A percentile compares a stretch with the other conserved stretches of the same genome.
These are phyloP conservation scores for Brachypalpus laphriformis DNA, from an alignment of 2,888 invertebrate species.

Conservation along the genomic window DNA sequence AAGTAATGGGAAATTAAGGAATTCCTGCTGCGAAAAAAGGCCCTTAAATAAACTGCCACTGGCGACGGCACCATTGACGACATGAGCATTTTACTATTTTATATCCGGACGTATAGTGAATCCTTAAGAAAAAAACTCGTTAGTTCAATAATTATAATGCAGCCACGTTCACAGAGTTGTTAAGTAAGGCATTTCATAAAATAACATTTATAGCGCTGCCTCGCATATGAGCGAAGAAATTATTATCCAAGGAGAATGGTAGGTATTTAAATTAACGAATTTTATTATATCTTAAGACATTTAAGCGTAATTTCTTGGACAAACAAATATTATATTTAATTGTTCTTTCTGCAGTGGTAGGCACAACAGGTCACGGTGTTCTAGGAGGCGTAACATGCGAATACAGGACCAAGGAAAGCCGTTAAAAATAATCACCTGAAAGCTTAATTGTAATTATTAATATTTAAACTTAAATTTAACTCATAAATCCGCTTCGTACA, in stretches of 20 bases:
- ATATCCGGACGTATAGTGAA: not conserved
- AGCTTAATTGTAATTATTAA: too few relatives aligned
- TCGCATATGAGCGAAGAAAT: too few relatives aligned
- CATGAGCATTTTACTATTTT: constrained; percentile 10
- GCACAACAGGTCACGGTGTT: not conserved
- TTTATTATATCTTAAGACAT: too few relatives aligned
- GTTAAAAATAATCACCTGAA: too few relatives aligned
- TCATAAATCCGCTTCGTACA: too few relatives aligned
- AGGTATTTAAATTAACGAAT: constrained; percentile 6
- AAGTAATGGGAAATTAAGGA: constrained; percentile 33
- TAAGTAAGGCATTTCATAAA: not conserved
- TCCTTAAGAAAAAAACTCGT: constrained; percentile 2
- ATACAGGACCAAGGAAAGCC: too few relatives aligned
- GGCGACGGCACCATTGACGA: not conserved
- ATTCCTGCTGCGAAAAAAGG: constrained; percentile 7
- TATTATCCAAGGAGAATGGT: not conserved
- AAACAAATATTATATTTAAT: not conserved
- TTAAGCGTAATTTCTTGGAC: not conserved
- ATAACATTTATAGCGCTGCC: not conserved
- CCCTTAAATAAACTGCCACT: not conserved
- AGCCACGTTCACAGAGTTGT: not conserved
- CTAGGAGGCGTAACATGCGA: too few relatives aligned
- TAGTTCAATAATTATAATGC: constrained; percentile 31
- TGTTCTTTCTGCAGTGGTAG: too few relatives aligned
- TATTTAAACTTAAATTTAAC: too few relatives aligned